Conservation (phyloP, 2,888 invertebrate genomes). For the Enoplolaimus lenunculus region DNA sequence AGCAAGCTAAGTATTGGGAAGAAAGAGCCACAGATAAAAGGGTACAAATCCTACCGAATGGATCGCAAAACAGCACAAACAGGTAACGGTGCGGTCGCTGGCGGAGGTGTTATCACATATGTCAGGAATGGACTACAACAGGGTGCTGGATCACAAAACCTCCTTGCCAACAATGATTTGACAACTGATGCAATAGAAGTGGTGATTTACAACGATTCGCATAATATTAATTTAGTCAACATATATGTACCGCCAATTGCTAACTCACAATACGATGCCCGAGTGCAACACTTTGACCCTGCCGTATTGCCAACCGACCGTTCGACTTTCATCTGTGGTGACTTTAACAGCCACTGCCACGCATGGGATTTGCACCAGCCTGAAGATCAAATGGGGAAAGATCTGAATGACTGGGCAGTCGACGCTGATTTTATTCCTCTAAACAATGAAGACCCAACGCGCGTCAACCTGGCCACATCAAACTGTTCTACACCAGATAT, state of each 20-base stretch:
- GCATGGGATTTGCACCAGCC: not conserved
- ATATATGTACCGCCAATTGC: not conserved
- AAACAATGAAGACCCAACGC: not conserved
- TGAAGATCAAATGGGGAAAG: not conserved
- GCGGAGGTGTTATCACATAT: not conserved
- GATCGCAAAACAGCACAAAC: too few relatives aligned
- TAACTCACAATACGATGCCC: not conserved
- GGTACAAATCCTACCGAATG: not conserved
- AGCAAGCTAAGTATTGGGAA: not conserved
- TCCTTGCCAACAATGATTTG: not conserved
- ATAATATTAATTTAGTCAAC: not conserved
- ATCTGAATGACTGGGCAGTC: not conserved
- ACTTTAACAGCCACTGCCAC: too few relatives aligned
- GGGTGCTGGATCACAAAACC: not conserved
- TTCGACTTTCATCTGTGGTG: not conserved
- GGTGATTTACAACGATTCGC: not conserved
- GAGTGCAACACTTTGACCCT: not conserved
- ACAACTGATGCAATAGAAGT: conserved; percentile 3
- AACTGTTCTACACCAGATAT: not conserved
- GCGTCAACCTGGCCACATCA: not conserved
- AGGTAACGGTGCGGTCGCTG: too few relatives aligned
- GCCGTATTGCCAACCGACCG: not conserved
- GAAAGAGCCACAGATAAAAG: not conserved
- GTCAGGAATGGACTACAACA: not conserved
- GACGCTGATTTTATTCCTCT: not conserved